Conservation (phyloP, 2,113 vertebrate genomes). For the Pionites leucogaster region DNA sequence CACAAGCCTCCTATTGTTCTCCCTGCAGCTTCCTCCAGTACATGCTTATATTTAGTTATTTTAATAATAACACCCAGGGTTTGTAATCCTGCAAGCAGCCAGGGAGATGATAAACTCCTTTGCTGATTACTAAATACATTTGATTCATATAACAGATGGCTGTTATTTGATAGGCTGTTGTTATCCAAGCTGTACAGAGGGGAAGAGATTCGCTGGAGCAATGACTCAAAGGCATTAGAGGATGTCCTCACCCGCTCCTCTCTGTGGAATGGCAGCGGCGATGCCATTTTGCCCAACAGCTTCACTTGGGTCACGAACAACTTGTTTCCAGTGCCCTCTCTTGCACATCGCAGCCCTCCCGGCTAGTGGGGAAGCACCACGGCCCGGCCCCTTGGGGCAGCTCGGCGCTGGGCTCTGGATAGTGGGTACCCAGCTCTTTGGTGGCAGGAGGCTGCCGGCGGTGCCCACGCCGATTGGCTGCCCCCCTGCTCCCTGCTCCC, state of each 20-base stretch:
- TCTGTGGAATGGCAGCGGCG: not conserved
- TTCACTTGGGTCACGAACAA: not conserved
- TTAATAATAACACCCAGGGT: not conserved
- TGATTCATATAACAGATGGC: constrained; percentile 15
- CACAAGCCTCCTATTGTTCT: constrained; percentile 44
- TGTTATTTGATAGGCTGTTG: not conserved
- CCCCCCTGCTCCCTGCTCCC: not conserved
- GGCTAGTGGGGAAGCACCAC: not conserved
- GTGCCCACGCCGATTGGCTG: constrained; percentile 58
- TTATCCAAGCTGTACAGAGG: not conserved
- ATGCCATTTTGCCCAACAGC: not conserved
- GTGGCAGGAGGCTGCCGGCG: constrained; percentile 40
- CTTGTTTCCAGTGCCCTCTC: not conserved
- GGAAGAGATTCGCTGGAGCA: not conserved
- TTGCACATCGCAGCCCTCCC: not conserved
- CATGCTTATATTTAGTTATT: not conserved
- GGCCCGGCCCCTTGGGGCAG: not conserved
- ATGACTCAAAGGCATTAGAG: not conserved
- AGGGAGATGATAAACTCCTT: not conserved
- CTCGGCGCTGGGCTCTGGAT: constrained; percentile 30
- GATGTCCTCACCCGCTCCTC: not conserved
- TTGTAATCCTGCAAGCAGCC: not conserved
- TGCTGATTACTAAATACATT: not conserved
- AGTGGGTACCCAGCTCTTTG: constrained; percentile 46
- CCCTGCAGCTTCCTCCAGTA: not conserved